These are phyloP conservation scores for Lamproptera curius DNA, from an alignment of 2,888 invertebrate species.

Conservation along the genomic window DNA sequence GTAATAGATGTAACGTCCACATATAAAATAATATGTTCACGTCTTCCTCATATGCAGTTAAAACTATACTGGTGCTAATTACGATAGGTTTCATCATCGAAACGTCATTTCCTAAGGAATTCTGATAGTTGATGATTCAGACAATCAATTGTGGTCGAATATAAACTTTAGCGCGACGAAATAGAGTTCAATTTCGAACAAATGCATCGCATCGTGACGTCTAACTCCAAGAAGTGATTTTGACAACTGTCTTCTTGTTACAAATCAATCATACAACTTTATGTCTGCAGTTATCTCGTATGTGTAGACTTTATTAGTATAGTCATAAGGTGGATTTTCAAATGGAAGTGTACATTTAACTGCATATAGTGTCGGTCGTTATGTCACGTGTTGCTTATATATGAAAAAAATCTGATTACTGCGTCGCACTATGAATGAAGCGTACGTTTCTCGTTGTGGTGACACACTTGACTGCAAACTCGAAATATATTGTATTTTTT, in stretches of 20 bases:
- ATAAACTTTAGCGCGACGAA: neutral
- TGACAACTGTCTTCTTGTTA: conserved; percentile 20
- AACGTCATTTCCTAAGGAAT: conserved; percentile 12
- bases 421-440: conserved; percentile 15
- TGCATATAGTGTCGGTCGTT: neutral
- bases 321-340: neutral
- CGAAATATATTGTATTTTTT: too few relatives aligned
- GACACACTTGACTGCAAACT: conserved; percentile 6
- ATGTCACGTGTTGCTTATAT: conserved; percentile 16
- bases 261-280: conserved; percentile 6
- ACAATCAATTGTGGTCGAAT: neutral
- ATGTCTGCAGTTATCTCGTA: neutral
- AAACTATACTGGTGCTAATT: too few relatives aligned
- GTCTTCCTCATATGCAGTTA: too few relatives aligned
- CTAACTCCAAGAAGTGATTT: conserved; percentile 13
- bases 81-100: conserved; percentile 16
- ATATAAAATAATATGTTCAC: neutral
- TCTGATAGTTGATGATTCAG: conserved; percentile 15
- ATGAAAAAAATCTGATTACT: conserved; percentile 14
- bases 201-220: conserved; percentile 10
- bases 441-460: conserved; percentile 7
- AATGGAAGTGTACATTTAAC: neutral
- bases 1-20: neutral
- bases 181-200: neutral
- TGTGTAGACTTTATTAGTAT: neutral